Base-by-base conservation (phyloP, 2,888 invertebrate genomes). In the Yponomeuta cagnagella region DNA sequence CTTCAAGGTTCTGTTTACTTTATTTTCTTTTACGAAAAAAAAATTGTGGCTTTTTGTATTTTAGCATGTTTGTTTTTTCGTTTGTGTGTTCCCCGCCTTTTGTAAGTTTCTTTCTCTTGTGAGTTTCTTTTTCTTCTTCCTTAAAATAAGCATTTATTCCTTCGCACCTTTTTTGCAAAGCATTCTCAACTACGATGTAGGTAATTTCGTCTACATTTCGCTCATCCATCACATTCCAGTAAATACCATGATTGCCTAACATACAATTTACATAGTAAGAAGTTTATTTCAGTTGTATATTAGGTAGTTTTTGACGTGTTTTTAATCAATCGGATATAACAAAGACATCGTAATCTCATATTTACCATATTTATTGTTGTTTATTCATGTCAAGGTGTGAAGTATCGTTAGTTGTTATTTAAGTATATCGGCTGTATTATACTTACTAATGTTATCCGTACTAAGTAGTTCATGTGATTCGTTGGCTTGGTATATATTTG, bases 401-500 rank as follows among this genome's bases (percentile, higher is more conserved):
- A 65, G 33, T 58, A 58, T 65, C 6, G 30, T 65, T 31, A 65
- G 30, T 65, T 12, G 10, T 30, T 65, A 65, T 15, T 15, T 58
- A 58, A 58, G 52, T 58, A 30, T 12, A 31, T 65, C 31, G 65
- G 33, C 12, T 65, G 70, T 76, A 74, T 74, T 70, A 74, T 74
- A 71, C 30, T 68, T 68, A 31, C 65, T 30, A 30, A 65, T 64
- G 64, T 58, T 58, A 58, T 15, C 5, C 5, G 48, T 68, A 68
- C n/a, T 65, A 65, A 65, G 33, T 65, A 65, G 65, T 65, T 9
- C 65, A 33, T 71, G 69, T 70, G 48, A 70, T 69, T 71, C 69
- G 37, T 71, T 71, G 72, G 86, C 87, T 86, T 87, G 72, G 77
- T 86, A 81, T 79, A 76, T 85, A 82, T 43, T 43, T 86, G 85